Conservation (phyloP, 2,888 invertebrate genomes). For the Acleris sparsana region DNA sequence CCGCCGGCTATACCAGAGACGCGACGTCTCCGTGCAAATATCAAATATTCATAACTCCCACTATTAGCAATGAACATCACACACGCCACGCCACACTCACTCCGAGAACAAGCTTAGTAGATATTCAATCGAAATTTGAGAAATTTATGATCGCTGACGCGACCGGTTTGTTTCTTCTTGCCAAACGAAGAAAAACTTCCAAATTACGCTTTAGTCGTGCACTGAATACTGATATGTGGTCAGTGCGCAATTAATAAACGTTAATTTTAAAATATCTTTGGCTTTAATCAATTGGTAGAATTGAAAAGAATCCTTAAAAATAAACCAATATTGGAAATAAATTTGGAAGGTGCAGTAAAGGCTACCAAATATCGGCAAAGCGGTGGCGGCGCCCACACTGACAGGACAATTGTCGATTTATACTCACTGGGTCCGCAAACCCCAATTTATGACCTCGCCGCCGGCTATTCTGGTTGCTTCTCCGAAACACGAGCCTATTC, state of each 20-base stretch:
- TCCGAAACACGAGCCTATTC: constrained; percentile 39
- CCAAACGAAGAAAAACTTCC: constrained; percentile 25
- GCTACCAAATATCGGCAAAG: constrained; percentile 47
- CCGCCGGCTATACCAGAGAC: constrained; percentile 45
- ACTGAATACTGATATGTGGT: constrained; percentile 26
- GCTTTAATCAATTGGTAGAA: constrained; percentile 3
- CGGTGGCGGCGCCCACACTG: constrained; percentile 56
- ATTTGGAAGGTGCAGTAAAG: constrained; percentile 38
- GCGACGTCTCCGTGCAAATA: constrained; percentile 44
- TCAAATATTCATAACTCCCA: constrained; percentile 41
- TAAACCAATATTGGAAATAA: background rate
- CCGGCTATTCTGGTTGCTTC: constrained; percentile 45
- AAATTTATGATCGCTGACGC: constrained; percentile 13
- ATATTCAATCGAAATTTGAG: constrained; percentile 20
- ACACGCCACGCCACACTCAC: constrained; percentile 2
- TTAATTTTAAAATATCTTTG: constrained; percentile 27
- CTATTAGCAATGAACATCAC: constrained; percentile 26
- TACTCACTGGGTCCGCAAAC: constrained; percentile 53
- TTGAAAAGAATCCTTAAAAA: no score
- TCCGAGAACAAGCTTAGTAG: constrained; percentile 1
- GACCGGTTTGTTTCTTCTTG: constrained; percentile 26
- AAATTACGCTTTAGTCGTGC: constrained; percentile 25
- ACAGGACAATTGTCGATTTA: constrained; percentile 74
- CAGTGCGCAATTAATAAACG: constrained; percentile 29
- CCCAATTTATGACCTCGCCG: constrained; percentile 56